Base-by-base conservation (phyloP, 2,113 vertebrate species). In the Setophaga kirtlandii region DNA sequence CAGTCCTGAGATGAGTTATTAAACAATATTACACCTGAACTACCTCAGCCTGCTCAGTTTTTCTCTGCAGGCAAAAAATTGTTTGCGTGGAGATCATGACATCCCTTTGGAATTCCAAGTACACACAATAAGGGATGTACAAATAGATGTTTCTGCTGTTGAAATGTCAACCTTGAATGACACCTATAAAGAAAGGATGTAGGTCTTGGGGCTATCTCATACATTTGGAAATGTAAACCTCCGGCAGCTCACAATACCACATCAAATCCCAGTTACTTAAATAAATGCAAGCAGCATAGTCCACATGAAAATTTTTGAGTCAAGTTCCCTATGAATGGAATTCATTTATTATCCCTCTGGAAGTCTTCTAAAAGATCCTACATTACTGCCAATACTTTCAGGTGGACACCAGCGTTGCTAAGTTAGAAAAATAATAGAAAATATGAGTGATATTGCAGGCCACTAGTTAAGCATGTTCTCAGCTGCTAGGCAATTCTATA, bases 351-450 rank as follows among this genome's bases (percentile, higher is more conserved):
- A 53, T 41, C 13, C 46, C 11, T 58, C 20, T 50, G 33, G 50
- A 75, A 86, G 9, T 67, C 52, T 49, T 85, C 30, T 39, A 18
- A 23, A 76, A 83, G 19, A 50, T 46, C 12, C 39, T 63, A 6
- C 20, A 46, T n/a, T 39, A 8, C 25, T 76, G 27, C 10, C 9
- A 75, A 28, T 30, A 50, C 15, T 19, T 79, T 67, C 23, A 67
- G n/a, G 7, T 12, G 44, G 15, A 9, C 13, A 42, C 4, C 0
- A 0, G 3, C 52, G 8, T 3, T 12, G 1, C 4, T 41, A 50
- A 27, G 2, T 28, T 25, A 27, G 37, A 58, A 67, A 86, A 92
- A 65, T 0, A 58, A 41, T 15, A 65, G 21, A 85, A 90, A 69
- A 52, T 15, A 31, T 6, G 0, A 65, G 3, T 52, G 52, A 21